Base-by-base conservation (phyloP, 2,113 vertebrate species). In the Platanista minor region DNA sequence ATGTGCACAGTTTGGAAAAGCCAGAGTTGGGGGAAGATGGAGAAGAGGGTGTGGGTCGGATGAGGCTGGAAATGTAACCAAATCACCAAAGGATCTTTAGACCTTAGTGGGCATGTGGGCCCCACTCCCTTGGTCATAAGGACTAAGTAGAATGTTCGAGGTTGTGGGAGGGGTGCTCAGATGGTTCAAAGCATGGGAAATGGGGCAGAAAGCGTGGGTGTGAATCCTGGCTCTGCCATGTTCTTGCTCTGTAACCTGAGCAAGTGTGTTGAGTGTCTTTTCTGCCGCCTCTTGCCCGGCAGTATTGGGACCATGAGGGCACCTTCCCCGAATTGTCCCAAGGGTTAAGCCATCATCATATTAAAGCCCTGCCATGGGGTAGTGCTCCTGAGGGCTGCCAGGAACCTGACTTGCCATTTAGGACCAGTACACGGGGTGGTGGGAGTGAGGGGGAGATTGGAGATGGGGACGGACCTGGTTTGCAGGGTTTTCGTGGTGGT, bases 101-200 rank as follows among this genome's bases (percentile, higher is more conserved):
- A 75, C 33, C 31, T 36, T 25, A 13, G 18, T 1, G 31, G 39
- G 41, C 0, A 0, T 29, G 25, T 41, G 31, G 39, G 21, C 66
- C 23, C 49, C 41, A 3, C 27, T 21, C 59, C 9, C 13, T n/a
- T 13, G 23, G 49, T 27, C 49, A 2, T 41, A 46, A 39, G 66
- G 23, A 62, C 13, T 8, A n/a, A 59, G n/a, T 8, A 2, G 36
- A 39, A 25, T 21, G 3, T 66, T 9, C 8, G 1, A 33, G 83
- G 67, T 25, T 7, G 3, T 2, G 20, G 3, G 27, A 21, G 82
- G 29, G 39, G 3, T 29, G 14, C 2, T 31, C 46, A 31, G 72
- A 17, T 4, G 29, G 54, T 12, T 4, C 17, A 6, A 23, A 43
- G 25, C 11, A 0, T 2, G 3, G 27, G 62, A 12, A 31, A 17